A percentile compares a stretch with the other conserved stretches of the same genome.
These are phyloP conservation scores for Chrysolina haemoptera DNA, from an alignment of 2,888 invertebrate species.

Conservation along the genomic window DNA sequence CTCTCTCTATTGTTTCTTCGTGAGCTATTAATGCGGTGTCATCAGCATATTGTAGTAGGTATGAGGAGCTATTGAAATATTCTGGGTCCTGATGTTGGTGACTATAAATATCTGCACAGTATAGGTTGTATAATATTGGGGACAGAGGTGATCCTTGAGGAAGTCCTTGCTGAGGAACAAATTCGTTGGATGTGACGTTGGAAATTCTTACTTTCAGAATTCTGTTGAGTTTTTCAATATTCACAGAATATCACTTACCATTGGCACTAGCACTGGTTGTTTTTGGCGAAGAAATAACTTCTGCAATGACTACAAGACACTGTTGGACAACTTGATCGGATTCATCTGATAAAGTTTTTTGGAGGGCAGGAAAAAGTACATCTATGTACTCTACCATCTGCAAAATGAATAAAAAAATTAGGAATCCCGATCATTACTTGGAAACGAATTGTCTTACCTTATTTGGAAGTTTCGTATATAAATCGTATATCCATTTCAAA, in stretches of 20 bases:
- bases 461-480: constrained; percentile 88
- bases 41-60: too few relatives aligned
- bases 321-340: constrained; percentile 97
- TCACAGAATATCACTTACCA: constrained; percentile 29
- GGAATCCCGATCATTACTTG: not conserved
- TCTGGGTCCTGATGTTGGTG: too few relatives aligned
- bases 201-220: too few relatives aligned
- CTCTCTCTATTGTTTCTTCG: too few relatives aligned
- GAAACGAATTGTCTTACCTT: constrained; percentile 74
- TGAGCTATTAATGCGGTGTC: too few relatives aligned
- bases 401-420: constrained; percentile 40
- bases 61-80: too few relatives aligned
- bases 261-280: constrained; percentile 32
- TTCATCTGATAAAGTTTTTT: constrained; percentile 89
- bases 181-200: too few relatives aligned
- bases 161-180: too few relatives aligned
- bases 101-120: too few relatives aligned
- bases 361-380: constrained; percentile 82
- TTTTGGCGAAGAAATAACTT: constrained; percentile 77
- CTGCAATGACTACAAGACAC: constrained; percentile 92
- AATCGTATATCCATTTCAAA: constrained; percentile 94
- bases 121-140: too few relatives aligned
- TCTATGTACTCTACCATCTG: constrained; percentile 84
- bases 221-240: too few relatives aligned
- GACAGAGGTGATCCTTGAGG: too few relatives aligned